These are phyloP conservation scores for Pogonophryne albipinna DNA, from an alignment of 2,797 vertebrate genomes.

Conservation along the genomic window DNA sequence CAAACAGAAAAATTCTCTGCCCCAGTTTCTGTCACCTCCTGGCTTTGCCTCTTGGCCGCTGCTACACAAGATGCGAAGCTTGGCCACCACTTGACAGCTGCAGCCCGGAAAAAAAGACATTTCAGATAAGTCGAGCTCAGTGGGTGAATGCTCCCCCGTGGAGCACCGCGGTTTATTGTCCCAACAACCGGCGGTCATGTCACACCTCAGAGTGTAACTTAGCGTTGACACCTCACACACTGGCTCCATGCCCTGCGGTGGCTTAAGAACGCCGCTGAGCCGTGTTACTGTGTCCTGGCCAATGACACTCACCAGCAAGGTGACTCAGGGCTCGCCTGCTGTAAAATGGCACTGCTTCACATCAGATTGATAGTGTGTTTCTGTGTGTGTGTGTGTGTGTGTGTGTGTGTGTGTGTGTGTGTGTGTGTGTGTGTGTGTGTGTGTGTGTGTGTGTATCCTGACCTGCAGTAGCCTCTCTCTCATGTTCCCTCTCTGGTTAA, in stretches of 20 bases:
- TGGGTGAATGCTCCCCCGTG: conserved; percentile 46
- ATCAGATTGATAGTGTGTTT: conserved; percentile 47
- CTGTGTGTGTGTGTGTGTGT: conserved; percentile 18
- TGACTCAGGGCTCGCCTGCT: conserved; percentile 58
- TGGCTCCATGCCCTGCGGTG: conserved; percentile 53
- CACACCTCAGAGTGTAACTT: conserved; percentile 65
- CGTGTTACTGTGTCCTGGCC: conserved; percentile 60
- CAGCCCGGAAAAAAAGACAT: conserved; percentile 39
- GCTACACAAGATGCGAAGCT: neutral
- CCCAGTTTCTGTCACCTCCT: conserved; percentile 38
- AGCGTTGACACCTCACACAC: conserved; percentile 62
- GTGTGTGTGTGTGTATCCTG: conserved; percentile 4
- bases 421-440: conserved; percentile 18
- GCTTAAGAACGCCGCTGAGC: conserved; percentile 58
- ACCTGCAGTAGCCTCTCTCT: conserved; percentile 18
- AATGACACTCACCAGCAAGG: conserved; percentile 66
- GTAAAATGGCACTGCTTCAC: conserved; percentile 51
- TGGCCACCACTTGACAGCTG: conserved; percentile 25
- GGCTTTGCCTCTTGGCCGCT: conserved; percentile 27
- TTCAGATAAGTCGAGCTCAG: conserved; percentile 55
- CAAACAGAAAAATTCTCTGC: conserved; percentile 26
- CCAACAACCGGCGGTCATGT: conserved; percentile 59
- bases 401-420: conserved; percentile 26
- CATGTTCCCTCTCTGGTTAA: conserved; percentile 27
- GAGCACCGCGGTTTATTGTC: conserved; percentile 60